A percentile compares a stretch with the other conserved stretches of the same genome.
These are phyloP conservation scores for Cotesia congregata DNA, from an alignment of 2,888 invertebrate species.

Conservation along the genomic window DNA sequence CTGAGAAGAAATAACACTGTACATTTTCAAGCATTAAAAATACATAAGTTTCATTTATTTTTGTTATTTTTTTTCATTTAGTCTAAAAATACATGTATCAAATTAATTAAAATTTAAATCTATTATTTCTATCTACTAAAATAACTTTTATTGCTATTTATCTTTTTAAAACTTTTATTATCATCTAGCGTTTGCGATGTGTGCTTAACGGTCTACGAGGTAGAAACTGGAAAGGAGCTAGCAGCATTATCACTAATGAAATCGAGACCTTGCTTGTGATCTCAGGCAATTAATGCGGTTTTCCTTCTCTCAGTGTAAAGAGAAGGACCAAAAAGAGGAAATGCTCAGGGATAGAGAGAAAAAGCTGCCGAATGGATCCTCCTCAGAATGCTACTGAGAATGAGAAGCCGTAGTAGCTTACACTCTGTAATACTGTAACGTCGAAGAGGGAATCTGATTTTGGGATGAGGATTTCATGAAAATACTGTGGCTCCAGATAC, in stretches of 20 bases:
- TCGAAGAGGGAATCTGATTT: conserved; percentile 17
- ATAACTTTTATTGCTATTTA: not conserved
- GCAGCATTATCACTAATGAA: conserved; percentile 31
- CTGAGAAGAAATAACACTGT: conserved; percentile 18
- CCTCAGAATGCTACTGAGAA: conserved; percentile 22
- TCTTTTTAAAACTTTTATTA: conserved; percentile 7
- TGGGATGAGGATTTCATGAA: conserved; percentile 21
- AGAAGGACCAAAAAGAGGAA: conserved; percentile 4
- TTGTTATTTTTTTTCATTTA: not conserved
- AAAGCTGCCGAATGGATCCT: conserved; percentile 12
- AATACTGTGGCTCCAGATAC: conserved; percentile 9
- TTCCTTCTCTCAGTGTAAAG: conserved; percentile 12
- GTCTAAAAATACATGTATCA: not conserved
- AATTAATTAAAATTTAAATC: not conserved
- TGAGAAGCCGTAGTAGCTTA: conserved; percentile 18
- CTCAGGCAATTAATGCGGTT: conserved; percentile 28
- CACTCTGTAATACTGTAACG: conserved; percentile 3
- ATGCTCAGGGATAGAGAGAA: conserved; percentile 15
- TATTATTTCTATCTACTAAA: not conserved
- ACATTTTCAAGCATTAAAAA: conserved; percentile 8
- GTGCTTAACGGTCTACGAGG: conserved; percentile 3
- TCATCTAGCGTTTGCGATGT: conserved; percentile 6
- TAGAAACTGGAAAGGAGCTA: conserved; percentile 4
- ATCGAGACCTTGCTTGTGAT: conserved; percentile 29
- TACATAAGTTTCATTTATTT: not conserved